phyloP scores from a whole-genome alignment of 2,797 vertebrate species.

The Smutsia gigantea region DNA sequence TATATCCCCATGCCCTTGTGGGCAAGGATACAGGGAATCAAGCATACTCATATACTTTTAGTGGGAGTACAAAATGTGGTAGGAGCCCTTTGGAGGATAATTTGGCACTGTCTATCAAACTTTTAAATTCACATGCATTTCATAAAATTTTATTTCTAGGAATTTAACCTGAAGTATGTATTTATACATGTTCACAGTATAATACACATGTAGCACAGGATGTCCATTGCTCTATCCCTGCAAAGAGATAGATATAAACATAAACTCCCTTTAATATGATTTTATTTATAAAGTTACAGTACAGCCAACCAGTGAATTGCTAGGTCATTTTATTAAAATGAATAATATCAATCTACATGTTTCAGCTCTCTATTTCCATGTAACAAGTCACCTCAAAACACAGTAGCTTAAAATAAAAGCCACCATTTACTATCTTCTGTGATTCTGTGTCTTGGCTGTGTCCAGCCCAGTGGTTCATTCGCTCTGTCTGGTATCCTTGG shows the following conservation, averaged over 20 bases:
- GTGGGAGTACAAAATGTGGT: not conserved
- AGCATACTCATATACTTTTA: not conserved
- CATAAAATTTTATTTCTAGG: not conserved
- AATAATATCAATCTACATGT: not conserved
- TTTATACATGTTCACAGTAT: not conserved
- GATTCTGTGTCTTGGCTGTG: not conserved
- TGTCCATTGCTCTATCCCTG: not conserved
- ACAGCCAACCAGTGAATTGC: not conserved
- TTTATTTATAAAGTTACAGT: not conserved
- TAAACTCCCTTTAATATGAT: not conserved
- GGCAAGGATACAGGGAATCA: not conserved
- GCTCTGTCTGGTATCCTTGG: not conserved
- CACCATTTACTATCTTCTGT: rapidly evolving
- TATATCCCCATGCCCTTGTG: not conserved
- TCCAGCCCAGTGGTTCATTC: not conserved
- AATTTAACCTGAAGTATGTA: not conserved
- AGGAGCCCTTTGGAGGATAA: not conserved
- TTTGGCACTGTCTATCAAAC: not conserved
- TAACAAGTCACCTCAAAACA: not conserved
- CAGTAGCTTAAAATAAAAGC: not conserved
- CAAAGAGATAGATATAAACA: not conserved
- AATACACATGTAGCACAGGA: too few relatives aligned
- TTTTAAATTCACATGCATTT: not conserved
- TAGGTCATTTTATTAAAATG: not conserved
- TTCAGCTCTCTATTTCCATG: not conserved